Base-by-base conservation (phyloP, 2,797 vertebrate genomes). In the Sebastiscus albofasciatus region DNA sequence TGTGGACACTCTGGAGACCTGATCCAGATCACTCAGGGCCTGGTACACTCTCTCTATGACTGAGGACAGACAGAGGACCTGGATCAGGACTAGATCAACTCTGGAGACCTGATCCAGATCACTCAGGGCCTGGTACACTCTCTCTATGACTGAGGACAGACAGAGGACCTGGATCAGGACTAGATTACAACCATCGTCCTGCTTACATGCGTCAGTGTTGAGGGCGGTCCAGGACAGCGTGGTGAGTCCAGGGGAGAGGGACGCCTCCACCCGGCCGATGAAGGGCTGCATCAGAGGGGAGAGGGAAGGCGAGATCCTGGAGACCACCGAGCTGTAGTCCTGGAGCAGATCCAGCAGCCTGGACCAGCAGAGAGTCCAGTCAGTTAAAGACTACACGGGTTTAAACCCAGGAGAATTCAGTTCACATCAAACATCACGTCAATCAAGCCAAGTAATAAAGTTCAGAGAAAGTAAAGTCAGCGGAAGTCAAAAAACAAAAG, bases 181-280 rank as follows among this genome's bases (percentile, higher is more conserved):
- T 4, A 11, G 11, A 36, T 8, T 33, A 33, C 10, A 12, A 36
- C 34, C 14, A 34, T 16, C 0, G 13, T 36, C 64, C 16, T 61
- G 66, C 94, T 77, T 88, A 97, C 97, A 97, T 76, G 60, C 79
- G 46, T 89, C 90, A 5, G 94, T 93, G 86, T 90, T 94, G 52
- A 96, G 90, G 8, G 96, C 92, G n/a, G 66, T 92, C 97, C 97
- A 97, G 4, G 95, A 96, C 52, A 97, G 88, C 1, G 94, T 87
- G 59, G 92, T 92, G 75, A 96, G 89, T 8, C 97, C 97, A 0
- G 96, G 96, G 8, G 89, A 93, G 58, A 97, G 83, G 5, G 94
- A 87, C 22, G 75, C 92, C 83, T 97, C 96, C 87, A 97, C 92
- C 16, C 72, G 87, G 39, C 33, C 76, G 55, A 96, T 75, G 82